phyloP scores from a whole-genome alignment of 2,797 vertebrate genomes.

The Falco rusticolus region DNA sequence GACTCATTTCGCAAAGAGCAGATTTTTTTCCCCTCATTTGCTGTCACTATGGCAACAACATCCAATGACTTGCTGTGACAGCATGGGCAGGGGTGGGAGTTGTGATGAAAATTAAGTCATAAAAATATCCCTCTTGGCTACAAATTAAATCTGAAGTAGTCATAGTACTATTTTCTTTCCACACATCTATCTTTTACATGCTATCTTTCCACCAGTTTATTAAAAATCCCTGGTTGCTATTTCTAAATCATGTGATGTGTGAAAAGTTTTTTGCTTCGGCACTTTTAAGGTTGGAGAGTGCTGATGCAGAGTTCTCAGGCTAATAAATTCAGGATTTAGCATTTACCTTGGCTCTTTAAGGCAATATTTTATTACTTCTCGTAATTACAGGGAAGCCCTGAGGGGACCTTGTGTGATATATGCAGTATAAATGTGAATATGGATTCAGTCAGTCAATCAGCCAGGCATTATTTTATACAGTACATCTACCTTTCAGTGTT shows the following conservation, averaged over 20 bases:
- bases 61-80: neutral
- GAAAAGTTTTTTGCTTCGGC: neutral
- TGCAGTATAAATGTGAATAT: neutral
- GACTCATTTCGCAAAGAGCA: neutral
- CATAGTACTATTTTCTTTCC: neutral
- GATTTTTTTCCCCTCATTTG: neutral
- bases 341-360: conserved; percentile 25
- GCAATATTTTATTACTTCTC: conserved; percentile 1
- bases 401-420: neutral
- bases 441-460: neutral
- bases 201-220: neutral
- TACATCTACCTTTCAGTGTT: neutral
- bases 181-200: neutral
- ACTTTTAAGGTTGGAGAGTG: neutral
- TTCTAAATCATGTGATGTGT: neutral
- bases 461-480: neutral
- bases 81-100: neutral
- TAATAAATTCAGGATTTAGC: conserved; percentile 31
- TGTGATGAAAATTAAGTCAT: neutral
- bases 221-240: neutral
- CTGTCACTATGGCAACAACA: neutral
- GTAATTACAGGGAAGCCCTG: neutral
- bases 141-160: neutral
- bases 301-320: neutral
- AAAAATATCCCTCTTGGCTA: neutral